Base-by-base conservation (phyloP, 2,113 vertebrate genomes). In the Megaleporinus macrocephalus region DNA sequence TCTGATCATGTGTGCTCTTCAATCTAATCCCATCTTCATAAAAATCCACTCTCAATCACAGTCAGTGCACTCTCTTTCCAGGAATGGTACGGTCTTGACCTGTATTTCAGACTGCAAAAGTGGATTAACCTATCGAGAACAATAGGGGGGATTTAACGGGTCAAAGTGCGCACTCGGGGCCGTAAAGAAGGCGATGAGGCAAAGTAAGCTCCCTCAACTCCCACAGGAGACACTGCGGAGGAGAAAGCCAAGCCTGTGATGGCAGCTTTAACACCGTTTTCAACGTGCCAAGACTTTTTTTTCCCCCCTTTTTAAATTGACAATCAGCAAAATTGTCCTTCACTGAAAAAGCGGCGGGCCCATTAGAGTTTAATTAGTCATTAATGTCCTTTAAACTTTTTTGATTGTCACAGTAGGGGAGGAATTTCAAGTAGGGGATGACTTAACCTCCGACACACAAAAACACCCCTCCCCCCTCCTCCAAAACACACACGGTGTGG, bases 301-400 rank as follows among this genome's bases (percentile, higher is more conserved):
- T 82, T 76, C 13, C 20, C 6, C 20, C 15, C 6, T 7, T 55
- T 55, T 1, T 55, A 36, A 44, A 41, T n/a, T 20, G 22, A 70
- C 66, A 70, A 55, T 30, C 44, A 0, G 61, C 22, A 26, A 76
- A 59, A 82, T 59, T 15, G 33, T 63, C 73, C 16, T 20, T 44
- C 69, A 82, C 80, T 9, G 36, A 76, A 70, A 82, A 63, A 33
- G 49, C 80, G 70, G 73, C 53, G 12, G 12, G 29, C 36, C 71
- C 73, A 41, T 81, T 66, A 66, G 59, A 81, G 27, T 66, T 81
- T 81, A 81, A 81, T 81, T 81, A 81, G 79, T 22, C 70, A 41
- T 53, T 74, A 74, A 81, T 41, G 71, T 66, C 62, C 61, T 74
- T 73, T 33, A 55, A 73, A 66, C 59, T 68, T 81, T 80, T 55